Percentiles rank a stretch among this genome's conserved stretches.
phyloP scores from a whole-genome alignment of 2,888 invertebrate species.

The Iselma pallidipennis region DNA sequence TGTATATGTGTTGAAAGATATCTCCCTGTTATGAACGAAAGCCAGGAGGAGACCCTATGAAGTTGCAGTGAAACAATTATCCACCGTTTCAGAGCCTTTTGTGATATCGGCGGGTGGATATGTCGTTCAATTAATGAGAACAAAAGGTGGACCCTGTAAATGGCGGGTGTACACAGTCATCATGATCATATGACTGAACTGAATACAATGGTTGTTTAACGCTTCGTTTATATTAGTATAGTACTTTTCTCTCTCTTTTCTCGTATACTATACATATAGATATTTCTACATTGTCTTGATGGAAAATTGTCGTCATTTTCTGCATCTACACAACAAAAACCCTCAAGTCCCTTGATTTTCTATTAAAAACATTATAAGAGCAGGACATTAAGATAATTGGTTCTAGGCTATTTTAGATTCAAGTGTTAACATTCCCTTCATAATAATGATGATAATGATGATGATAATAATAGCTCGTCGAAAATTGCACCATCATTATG shows the following conservation, averaged over 20 bases:
- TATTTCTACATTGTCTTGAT: slow-evolving; percentile 30
- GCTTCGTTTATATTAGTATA: slow-evolving; percentile 33
- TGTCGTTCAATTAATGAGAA: slow-evolving; percentile 36
- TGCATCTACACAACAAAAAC: slow-evolving; percentile 7
- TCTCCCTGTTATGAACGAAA: not conserved
- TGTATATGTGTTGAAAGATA: not conserved
- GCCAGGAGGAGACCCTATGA: slow-evolving; percentile 5
- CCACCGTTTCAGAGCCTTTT: slow-evolving; percentile 23
- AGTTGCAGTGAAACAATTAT: slow-evolving; percentile 27
- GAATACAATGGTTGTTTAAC: slow-evolving; percentile 35
- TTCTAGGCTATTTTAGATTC: not conserved
- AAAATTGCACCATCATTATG: not conserved
- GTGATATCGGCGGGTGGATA: slow-evolving; percentile 22
- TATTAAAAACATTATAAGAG: slow-evolving; percentile 16
- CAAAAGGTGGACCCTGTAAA: slow-evolving; percentile 32
- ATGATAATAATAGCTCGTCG: not conserved
- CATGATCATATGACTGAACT: slow-evolving; percentile 32
- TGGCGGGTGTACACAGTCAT: slow-evolving; percentile 26
- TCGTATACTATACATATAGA: not conserved
- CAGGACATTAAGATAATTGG: slow-evolving; percentile 19
- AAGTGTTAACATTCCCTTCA: not conserved
- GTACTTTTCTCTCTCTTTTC: slow-evolving; percentile 28
- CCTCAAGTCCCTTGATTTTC: slow-evolving; percentile 12
- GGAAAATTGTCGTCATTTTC: slow-evolving; percentile 24
- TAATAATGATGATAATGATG: not conserved